Base-by-base conservation (phyloP, 1,140 invertebrate species). In the Cheumatopsyche charites region DNA sequence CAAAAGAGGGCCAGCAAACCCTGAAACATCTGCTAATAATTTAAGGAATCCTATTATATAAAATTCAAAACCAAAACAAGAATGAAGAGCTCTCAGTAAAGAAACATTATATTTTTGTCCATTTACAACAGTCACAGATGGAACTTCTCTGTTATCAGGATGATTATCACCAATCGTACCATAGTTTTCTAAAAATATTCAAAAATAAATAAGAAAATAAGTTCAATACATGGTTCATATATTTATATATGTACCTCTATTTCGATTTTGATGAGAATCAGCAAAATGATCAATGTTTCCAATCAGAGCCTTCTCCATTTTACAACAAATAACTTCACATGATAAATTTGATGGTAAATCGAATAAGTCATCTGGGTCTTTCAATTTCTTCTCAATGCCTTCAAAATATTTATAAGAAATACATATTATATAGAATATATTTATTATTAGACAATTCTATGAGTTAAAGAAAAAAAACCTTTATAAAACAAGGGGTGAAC, bases 1-100 rank as follows among this genome's bases (percentile, higher is more conserved):
- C 13, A 99, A 83, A 43, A 99, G 82, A 0, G 97, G 97, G 0
- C 93, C 93, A 58, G 90, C 89, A 86, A 99, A 99, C 15, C 90
- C 90, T 41, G 90, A 85, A 71, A 87, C 85, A 81, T 99, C 97
- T 1, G 91, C 89, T 2, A 93, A 78, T 25, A 99, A 85, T 82
- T 96, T 95, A 1, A 98, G 79, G 71, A 97, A 79, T 26, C 96
- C 97, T 78, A 98, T 89, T 15, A 88, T 86, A 78, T 96, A 96
- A 85, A 97, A 98, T 79, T 96, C 90, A 68, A 88, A 79, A 21
- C 93, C 95, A 83, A 95, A 98, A 76, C 90, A 90, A 69, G 84
- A 86, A 78, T 96, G 90, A n/a, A 98, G 80, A 0, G 91, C 88
- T 73, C 84, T 86, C 0, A 96, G 79, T 12, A 98, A 79, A 0